These are phyloP conservation scores for Uloborus plumipes DNA, from an alignment of 2,888 invertebrate genomes.

Conservation along the genomic window DNA sequence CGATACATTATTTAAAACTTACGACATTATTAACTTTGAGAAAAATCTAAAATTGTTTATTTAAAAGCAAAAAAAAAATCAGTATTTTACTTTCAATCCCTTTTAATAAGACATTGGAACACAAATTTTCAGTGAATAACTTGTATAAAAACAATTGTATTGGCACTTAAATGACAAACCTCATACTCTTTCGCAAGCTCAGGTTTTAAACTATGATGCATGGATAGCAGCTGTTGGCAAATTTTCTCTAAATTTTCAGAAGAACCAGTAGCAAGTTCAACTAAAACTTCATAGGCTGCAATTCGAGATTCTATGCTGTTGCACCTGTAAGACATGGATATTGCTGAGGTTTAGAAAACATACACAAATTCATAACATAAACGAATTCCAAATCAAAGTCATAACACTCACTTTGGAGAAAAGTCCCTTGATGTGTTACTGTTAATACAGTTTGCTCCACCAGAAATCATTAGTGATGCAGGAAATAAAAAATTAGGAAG, in stretches of 20 bases:
- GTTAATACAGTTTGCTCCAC: conserved; percentile 67
- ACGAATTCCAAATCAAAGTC: not conserved
- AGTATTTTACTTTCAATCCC: too few relatives aligned
- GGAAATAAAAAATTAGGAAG: conserved; percentile 73
- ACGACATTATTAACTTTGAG: too few relatives aligned
- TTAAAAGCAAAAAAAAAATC: too few relatives aligned
- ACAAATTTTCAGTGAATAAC: too few relatives aligned
- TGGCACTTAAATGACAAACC: conserved; percentile 67
- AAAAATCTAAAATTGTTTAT: too few relatives aligned
- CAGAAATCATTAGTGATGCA: conserved; percentile 71
- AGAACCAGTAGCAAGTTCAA: conserved; percentile 71
- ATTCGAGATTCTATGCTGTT: conserved; percentile 70
- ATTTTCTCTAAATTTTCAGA: conserved; percentile 70
- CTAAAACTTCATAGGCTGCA: conserved; percentile 72
- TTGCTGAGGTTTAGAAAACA: not conserved
- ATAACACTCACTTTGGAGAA: conserved; percentile 56
- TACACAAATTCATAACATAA: not conserved
- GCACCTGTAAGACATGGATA: conserved; percentile 68
- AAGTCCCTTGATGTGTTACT: conserved; percentile 66
- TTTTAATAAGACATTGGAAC: too few relatives aligned
- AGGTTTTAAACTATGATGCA: conserved; percentile 72
- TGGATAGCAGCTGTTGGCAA: conserved; percentile 70
- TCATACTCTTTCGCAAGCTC: conserved; percentile 73
- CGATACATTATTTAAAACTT: too few relatives aligned
- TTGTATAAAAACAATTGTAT: not conserved